Evolutionary conservation across 2,113 vertebrate species (phyloP).

Genomic region (Sceloporus undulatus): DNA sequence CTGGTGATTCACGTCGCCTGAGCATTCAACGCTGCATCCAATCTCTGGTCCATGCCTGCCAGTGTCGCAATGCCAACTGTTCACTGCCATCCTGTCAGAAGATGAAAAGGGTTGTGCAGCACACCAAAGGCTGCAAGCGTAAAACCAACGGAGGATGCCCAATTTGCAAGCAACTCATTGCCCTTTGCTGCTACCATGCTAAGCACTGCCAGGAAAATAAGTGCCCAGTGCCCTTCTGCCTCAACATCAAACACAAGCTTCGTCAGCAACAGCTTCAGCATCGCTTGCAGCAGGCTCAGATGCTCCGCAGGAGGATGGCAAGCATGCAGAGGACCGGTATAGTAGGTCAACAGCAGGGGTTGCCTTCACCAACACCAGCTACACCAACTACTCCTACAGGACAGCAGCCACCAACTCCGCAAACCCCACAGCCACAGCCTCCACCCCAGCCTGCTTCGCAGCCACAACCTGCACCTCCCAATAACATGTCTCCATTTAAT

Average conservation of each 20-base stretch:
- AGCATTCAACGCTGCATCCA: conserved; percentile 99
- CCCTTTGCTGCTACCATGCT: conserved; percentile 97
- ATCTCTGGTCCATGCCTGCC: conserved; percentile 96
- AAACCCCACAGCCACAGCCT: conserved; percentile 89
- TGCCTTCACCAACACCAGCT: conserved; percentile 91
- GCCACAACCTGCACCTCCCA: conserved; percentile 81
- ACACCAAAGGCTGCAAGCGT: conserved; percentile 97
- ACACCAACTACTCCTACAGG: conserved; percentile 89
- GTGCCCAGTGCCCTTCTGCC: conserved; percentile 97
- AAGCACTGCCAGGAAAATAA: conserved; percentile 99
- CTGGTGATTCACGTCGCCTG: conserved; percentile 93
- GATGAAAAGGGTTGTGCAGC: conserved; percentile 98
- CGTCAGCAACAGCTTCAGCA: conserved; percentile 97
- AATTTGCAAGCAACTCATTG: conserved; percentile 98
- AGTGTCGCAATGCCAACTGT: conserved; percentile 98
- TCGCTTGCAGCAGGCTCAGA: conserved; percentile 95
- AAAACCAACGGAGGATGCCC: conserved; percentile 98
- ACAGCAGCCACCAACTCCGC: conserved; percentile 90
- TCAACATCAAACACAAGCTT: conserved; percentile 98
- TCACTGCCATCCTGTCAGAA: conserved; percentile 97
- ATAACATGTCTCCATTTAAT: conserved; percentile 78
- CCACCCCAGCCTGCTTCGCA: conserved; percentile 76
- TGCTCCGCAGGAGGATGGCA: conserved; percentile 95
- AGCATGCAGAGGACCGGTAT: conserved; percentile 94
- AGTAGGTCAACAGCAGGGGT: conserved; percentile 83